Conservation (phyloP, 2,113 vertebrate species). For the Periophthalmodon schlosseri region DNA sequence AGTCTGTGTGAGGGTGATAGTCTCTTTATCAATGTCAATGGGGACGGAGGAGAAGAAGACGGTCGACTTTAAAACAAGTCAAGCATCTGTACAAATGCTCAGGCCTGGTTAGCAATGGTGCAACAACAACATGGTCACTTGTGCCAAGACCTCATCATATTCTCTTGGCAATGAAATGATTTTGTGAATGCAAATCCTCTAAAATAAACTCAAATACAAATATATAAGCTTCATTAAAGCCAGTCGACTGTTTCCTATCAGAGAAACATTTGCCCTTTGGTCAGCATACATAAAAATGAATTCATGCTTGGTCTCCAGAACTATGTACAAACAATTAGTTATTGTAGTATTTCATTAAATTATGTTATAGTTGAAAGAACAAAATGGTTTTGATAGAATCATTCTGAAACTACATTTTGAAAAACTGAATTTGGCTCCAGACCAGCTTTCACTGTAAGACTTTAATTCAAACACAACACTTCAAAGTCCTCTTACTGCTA, state of each 20-base stretch:
- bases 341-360: background rate
- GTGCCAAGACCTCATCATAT: background rate
- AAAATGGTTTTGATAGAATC: background rate
- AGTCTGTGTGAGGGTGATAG: constrained; percentile 15
- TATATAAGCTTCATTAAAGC: background rate
- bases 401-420: background rate
- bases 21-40: constrained; percentile 42
- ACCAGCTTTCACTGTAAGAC: background rate
- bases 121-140: background rate
- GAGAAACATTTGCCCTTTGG: background rate
- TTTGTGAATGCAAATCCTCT: background rate
- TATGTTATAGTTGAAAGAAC: background rate
- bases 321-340: background rate
- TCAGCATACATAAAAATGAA: background rate
- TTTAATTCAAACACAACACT: background rate
- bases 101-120: background rate
- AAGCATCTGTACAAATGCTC: background rate
- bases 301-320: background rate
- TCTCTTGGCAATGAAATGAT: background rate
- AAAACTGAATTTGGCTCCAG: background rate
- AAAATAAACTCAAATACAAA: background rate
- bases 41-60: constrained; percentile 16
- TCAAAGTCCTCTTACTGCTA: background rate
- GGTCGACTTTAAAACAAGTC: constrained; percentile 15
- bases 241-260: no score